phyloP scores from a whole-genome alignment of 2,113 vertebrate genomes.

The Tricholaema leucomelas region DNA sequence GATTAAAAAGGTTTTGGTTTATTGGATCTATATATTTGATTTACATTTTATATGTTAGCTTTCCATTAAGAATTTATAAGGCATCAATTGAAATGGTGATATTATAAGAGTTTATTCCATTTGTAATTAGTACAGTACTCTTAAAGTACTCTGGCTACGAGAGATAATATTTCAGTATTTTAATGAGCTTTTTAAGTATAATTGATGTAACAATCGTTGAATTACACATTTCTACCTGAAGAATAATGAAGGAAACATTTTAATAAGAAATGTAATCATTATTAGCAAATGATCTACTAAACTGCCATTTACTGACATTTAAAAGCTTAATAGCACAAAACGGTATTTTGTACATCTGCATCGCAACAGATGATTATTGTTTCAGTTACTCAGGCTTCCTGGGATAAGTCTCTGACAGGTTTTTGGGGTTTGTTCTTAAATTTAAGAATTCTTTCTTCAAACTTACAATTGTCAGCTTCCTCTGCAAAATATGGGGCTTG shows the following conservation, averaged over 20 bases:
- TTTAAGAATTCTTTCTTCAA: conserved; percentile 71
- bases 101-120: conserved; percentile 86
- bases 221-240: conserved; percentile 86
- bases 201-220: conserved; percentile 86
- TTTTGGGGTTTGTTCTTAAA: conserved; percentile 61
- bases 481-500: conserved; percentile 71
- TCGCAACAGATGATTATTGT: conserved; percentile 48
- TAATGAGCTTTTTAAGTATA: conserved; percentile 87
- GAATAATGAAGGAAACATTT: conserved; percentile 86
- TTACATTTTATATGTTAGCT: conserved; percentile 87
- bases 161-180: conserved; percentile 87
- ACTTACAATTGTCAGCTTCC: conserved; percentile 66
- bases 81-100: conserved; percentile 81
- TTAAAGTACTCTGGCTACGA: conserved; percentile 78
- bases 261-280: conserved; percentile 87
- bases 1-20: conserved; percentile 87
- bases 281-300: conserved; percentile 85
- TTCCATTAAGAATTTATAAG: conserved; percentile 92
- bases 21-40: conserved; percentile 89
- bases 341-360: conserved; percentile 65
- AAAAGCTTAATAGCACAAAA: conserved; percentile 76
- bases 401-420: conserved; percentile 21
- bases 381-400: conserved; percentile 42
- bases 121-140: conserved; percentile 86
- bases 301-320: conserved; percentile 84